These are phyloP conservation scores for Frieseomelitta varia DNA, from an alignment of 1,140 invertebrate genomes.

Conservation along the genomic window DNA sequence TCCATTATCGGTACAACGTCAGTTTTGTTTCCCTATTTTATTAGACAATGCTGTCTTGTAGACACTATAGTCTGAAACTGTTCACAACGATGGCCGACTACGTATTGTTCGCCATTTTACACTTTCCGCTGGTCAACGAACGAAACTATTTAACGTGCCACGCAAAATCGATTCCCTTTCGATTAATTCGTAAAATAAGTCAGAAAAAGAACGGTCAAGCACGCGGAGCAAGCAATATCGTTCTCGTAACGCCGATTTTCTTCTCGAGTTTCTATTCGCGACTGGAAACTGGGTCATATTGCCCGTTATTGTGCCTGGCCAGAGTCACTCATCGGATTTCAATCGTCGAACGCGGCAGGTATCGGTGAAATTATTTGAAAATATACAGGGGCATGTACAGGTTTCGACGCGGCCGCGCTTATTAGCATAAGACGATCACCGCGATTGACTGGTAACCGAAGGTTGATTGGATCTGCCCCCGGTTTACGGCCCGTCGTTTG, in stretches of 20 bases:
- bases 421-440: constrained; percentile 56
- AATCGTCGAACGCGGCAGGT: neutral
- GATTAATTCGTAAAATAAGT: constrained; percentile 3
- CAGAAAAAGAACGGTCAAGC: neutral
- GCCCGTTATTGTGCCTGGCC: too few relatives aligned
- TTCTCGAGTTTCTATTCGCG: neutral
- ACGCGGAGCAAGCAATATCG: neutral
- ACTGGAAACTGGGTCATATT: neutral
- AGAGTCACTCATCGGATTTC: neutral
- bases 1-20: neutral
- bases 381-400: neutral
- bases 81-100: neutral
- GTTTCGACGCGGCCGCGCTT: constrained; percentile 27
- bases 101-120: neutral
- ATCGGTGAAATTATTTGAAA: neutral
- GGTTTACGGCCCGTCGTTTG: constrained; percentile 56
- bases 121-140: neutral
- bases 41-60: neutral
- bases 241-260: neutral
- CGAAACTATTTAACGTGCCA: neutral
- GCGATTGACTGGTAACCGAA: constrained; percentile 63
- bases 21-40: neutral
- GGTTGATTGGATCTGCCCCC: constrained; percentile 59
- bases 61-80: neutral
- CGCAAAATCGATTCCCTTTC: neutral